phyloP scores from a whole-genome alignment of 2,113 vertebrate species.

The Hyaena hyaena region DNA sequence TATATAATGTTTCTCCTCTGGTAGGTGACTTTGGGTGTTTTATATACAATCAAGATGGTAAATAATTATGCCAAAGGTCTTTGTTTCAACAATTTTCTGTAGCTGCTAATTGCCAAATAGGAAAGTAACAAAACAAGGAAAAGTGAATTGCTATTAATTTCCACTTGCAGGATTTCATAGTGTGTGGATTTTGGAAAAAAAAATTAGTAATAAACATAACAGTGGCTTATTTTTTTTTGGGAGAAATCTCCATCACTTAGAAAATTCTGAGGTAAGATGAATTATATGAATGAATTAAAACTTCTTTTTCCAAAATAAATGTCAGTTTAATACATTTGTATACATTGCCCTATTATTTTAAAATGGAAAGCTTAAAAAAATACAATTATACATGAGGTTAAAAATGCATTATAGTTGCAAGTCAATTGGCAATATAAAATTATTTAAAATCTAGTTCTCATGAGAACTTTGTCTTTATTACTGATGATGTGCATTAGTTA shows the following conservation, averaged over 20 bases:
- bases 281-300: background rate
- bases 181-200: background rate
- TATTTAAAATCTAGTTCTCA: background rate
- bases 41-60: background rate
- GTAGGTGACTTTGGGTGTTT: background rate
- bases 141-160: background rate
- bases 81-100: background rate
- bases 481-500: background rate
- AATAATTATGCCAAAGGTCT: background rate
- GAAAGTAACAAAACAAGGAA: background rate
- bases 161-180: background rate
- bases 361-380: conserved; percentile 12
- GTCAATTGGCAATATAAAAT: background rate
- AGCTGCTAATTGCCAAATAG: conserved; percentile 4
- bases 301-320: background rate
- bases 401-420: background rate
- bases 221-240: background rate
- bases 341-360: background rate
- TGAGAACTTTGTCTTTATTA: conserved; percentile 1
- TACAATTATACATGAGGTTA: background rate
- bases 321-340: background rate
- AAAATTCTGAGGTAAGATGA: background rate
- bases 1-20: background rate
- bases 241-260: background rate
- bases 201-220: background rate